Percentiles rank a stretch among this genome's conserved stretches.
These are phyloP conservation scores for Mylabris phalerata DNA, from an alignment of 1,140 invertebrate species.

Conservation along the genomic window DNA sequence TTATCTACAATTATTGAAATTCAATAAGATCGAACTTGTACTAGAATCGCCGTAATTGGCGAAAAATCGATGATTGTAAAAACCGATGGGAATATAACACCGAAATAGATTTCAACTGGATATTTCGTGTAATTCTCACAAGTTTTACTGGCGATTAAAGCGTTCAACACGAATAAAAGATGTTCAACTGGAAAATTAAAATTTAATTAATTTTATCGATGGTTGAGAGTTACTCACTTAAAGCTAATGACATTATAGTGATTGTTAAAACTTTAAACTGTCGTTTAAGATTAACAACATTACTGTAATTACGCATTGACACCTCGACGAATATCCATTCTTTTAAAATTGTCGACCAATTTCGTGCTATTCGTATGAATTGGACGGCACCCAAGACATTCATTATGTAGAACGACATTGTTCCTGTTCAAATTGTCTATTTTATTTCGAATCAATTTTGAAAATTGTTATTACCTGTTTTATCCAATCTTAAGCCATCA, in stretches of 20 bases:
- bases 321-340: constrained; percentile 30
- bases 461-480: constrained; percentile 24
- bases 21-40: constrained; percentile 20
- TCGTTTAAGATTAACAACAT: constrained; percentile 18
- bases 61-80: constrained; percentile 25
- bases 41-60: constrained; percentile 23
- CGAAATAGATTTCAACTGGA: constrained; percentile 26
- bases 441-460: too few species aligned
- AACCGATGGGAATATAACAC: constrained; percentile 26
- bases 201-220: neutral
- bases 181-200: constrained; percentile 25
- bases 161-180: constrained; percentile 27
- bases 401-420: constrained; percentile 27
- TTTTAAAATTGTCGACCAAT: constrained; percentile 23
- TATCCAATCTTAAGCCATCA: constrained; percentile 26
- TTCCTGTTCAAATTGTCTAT: constrained; percentile 7
- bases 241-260: constrained; percentile 25
- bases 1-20: neutral
- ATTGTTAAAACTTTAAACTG: constrained; percentile 20
- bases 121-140: constrained; percentile 21
- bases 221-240: constrained; percentile 21
- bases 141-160: constrained; percentile 8
- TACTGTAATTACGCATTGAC: constrained; percentile 26
- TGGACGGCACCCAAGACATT: constrained; percentile 22
- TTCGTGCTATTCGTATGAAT: constrained; percentile 22